A percentile compares a stretch with the other conserved stretches of the same genome.
These are phyloP conservation scores for Andrena dorsata DNA, from an alignment of 2,888 invertebrate species.

Conservation along the genomic window DNA sequence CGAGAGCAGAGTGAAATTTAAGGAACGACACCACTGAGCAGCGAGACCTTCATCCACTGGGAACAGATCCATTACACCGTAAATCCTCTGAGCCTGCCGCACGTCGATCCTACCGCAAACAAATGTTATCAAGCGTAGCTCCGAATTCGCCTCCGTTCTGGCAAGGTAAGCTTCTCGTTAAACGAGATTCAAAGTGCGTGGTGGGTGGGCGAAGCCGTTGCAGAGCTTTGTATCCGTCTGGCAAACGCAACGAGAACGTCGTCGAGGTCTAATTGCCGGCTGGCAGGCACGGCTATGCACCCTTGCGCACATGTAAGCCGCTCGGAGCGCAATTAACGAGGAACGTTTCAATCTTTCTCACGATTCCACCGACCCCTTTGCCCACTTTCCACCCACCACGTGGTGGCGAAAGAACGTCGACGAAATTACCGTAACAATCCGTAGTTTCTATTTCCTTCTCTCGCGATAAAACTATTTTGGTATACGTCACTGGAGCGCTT, in stretches of 20 bases:
- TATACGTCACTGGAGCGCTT: neutral
- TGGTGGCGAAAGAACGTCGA: neutral
- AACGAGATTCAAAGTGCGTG: neutral
- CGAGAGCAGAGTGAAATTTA: neutral
- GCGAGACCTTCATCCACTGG: neutral
- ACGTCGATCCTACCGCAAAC: constrained; percentile 7
- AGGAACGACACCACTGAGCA: neutral
- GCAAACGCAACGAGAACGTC: constrained; percentile 6
- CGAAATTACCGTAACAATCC: too few relatives aligned
- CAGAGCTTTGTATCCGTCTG: neutral
- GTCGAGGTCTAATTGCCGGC: neutral
- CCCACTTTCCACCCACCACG: constrained; percentile 24
- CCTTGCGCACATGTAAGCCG: constrained; percentile 13
- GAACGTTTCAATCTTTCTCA: neutral
- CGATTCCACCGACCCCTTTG: constrained; percentile 19
- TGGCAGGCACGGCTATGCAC: constrained; percentile 13
- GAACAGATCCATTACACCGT: neutral
- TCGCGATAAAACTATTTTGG: neutral
- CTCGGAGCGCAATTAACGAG: neutral
- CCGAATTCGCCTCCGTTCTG: neutral
- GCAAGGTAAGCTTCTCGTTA: neutral
- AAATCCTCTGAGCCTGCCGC: neutral
- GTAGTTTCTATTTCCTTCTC: neutral
- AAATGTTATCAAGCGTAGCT: constrained; percentile 23
- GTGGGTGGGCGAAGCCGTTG: neutral